Evolutionary conservation across 37 sponge, comb jelly and placozoan genomes (phyloP), one percentile per base, ranked within the genome.

Genomic region (Ephydatia muelleri): DNA sequence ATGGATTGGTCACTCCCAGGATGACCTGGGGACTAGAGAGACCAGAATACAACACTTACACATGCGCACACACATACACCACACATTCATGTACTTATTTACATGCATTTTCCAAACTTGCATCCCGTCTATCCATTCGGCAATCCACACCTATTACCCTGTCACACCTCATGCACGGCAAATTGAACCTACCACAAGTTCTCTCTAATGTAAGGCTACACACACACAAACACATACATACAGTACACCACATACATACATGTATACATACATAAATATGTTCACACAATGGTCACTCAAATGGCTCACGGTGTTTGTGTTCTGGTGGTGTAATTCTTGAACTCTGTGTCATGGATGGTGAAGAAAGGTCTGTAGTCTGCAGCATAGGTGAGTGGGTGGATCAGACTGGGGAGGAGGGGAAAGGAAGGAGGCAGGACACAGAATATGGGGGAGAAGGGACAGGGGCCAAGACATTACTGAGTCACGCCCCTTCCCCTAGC

Each of bases 1-100:
- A 98, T 8, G 99, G 99, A 70, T 98, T 98, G 23, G 99, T 98
- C 38, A 96, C 99, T 37, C 99, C 99, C 14, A 98, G 86, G 4
- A 98, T 93, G 33, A 98, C 91, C 21, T 86, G 87, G 3, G 97
- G 97, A 32, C 95, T 92, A 75, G 2, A 39, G 2, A 81, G 47
- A 70, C 72, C 2, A 25, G 16, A 19, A 70, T 27, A 40, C 73
- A 70, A 27, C 3, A 48, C 14, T 1, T n/a, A 14, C 66, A 6
- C 5, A 37, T 21, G n/a, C 49, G n/a, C n/a, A n/a, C n/a, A n/a
- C n/a, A n/a, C n/a, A n/a, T n/a, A n/a, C n/a, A n/a, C n/a, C n/a
- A n/a, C n/a, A n/a, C n/a, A n/a, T n/a, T n/a, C n/a, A n/a, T n/a
- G n/a, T n/a, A n/a, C n/a, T n/a, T n/a, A n/a, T n/a, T n/a, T n/a